Conservation (phyloP, 2,888 invertebrate species). For the Ectemnius cavifrons region DNA sequence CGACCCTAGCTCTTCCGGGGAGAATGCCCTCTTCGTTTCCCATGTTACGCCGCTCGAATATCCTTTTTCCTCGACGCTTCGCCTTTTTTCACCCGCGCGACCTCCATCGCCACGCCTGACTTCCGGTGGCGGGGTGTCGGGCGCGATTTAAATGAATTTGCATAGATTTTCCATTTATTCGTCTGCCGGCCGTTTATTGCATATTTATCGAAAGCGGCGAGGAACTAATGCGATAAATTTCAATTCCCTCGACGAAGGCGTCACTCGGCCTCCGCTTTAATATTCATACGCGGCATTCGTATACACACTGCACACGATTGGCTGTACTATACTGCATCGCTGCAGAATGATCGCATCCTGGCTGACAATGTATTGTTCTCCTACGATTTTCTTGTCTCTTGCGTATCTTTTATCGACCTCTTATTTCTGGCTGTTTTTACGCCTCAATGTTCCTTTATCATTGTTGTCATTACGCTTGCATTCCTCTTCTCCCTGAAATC, state of each 20-base stretch:
- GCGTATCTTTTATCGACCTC: no score
- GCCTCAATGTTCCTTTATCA: no score
- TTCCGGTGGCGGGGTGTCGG: slow-evolving; percentile 19
- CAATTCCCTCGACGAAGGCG: slow-evolving; percentile 57
- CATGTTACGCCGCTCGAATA: neutral
- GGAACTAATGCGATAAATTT: slow-evolving; percentile 67
- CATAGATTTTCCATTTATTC: slow-evolving; percentile 67
- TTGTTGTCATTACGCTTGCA: no score
- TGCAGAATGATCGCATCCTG: no score
- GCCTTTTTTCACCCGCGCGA: neutral
- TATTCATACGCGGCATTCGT: slow-evolving; percentile 51
- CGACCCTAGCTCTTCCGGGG: neutral
- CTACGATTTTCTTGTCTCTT: no score
- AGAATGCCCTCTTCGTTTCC: no score
- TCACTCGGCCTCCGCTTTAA: slow-evolving; percentile 52
- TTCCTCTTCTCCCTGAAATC: slow-evolving; percentile 15
- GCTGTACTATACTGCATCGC: no score
- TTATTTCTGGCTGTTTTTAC: no score
- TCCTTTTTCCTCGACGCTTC: slow-evolving; percentile 10
- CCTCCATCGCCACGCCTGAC: neutral
- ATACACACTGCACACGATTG: slow-evolving; percentile 5
- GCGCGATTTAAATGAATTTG: slow-evolving; percentile 64
- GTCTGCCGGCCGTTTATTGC: slow-evolving; percentile 64
- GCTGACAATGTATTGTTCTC: no score
- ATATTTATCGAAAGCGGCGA: slow-evolving; percentile 66